Base-by-base conservation (phyloP, 2,797 vertebrate species). In the Pempheris klunzingeri region DNA sequence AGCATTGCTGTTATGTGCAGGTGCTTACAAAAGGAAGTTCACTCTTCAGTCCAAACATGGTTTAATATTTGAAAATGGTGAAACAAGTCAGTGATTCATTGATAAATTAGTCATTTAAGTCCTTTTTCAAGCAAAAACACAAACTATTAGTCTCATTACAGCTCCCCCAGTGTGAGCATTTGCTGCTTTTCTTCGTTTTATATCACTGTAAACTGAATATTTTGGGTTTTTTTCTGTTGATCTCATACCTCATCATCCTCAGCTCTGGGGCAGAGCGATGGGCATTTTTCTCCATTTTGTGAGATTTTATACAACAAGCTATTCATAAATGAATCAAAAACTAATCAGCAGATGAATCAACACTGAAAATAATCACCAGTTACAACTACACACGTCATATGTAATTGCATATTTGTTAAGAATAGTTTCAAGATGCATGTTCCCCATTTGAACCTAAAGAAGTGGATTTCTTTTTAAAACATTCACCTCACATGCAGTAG, bases 1-100 rank as follows among this genome's bases (percentile, higher is more conserved):
- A 24, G 34, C 30, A 58, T 26, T 43, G 44, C 61, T 80, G 65
- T 80, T 62, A 65, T 41, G 39, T 38, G 22, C 3, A 66, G n/a
- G n/a, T n/a, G n/a, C 22, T 41, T n/a, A 83, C 43, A 59, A 59
- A 72, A 65, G 20, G 47, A 0, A 72, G 58, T 71, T 32, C 1
- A 14, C 11, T 12, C 26, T 60, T 63, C 20, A 49, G 22, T 49
- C 15, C 26, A 75, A 61, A 50, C 38, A 30, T 13, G 28, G 60
- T 69, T 58, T 68, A 53, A 32, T 32, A 32, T 4, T 32, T 22
- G 1, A 28, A 60, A 59, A 69, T 38, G 43, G 17, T 34, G 18
- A 15, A 61, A 55, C 22, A 72, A 74, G 64, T 47, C 30, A 22
- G 14, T 77, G 18, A 64, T 47, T 73, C 28, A 52, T 18, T 55